Evolutionary conservation across 2,113 vertebrate genomes (phyloP).

Genomic region (Brienomyrus longianalis): DNA sequence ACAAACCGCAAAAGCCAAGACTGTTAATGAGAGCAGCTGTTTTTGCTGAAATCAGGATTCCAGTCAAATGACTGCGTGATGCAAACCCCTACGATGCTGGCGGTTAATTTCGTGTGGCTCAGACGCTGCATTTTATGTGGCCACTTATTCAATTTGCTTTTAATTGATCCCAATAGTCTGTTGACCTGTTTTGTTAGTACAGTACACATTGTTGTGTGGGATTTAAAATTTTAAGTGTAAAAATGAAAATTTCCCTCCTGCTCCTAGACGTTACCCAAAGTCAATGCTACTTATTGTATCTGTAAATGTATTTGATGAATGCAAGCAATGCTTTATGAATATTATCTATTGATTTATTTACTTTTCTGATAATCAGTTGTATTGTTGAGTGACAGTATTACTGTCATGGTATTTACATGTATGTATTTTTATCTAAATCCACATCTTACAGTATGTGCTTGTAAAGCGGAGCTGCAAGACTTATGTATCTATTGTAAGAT

Average conservation of each 20-base stretch:
- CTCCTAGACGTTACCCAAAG: not conserved
- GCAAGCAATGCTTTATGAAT: not conserved
- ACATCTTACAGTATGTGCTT: slow-evolving; percentile 42
- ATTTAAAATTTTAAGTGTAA: not conserved
- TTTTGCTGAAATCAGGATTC: slow-evolving; percentile 30
- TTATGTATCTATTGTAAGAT: slow-evolving; percentile 66
- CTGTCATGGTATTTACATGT: not conserved
- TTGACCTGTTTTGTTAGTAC: not conserved
- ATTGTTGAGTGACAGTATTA: not conserved
- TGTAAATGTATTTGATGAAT: not conserved
- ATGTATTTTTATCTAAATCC: slow-evolving; percentile 8
- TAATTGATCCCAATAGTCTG: not conserved
- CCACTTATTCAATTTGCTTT: slow-evolving; percentile 1
- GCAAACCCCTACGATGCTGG: slow-evolving; percentile 12
- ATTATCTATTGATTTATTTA: not conserved
- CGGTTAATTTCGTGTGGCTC: slow-evolving; percentile 38
- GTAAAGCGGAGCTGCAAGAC: slow-evolving; percentile 56
- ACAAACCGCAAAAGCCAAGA: slow-evolving; percentile 43
- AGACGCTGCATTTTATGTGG: slow-evolving; percentile 23
- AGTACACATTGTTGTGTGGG: not conserved
- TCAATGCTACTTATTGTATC: slow-evolving; percentile 15
- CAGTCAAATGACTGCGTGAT: slow-evolving; percentile 42
- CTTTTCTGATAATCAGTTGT: not conserved
- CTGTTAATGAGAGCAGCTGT: slow-evolving; percentile 32
- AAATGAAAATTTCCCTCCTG: not conserved